A percentile compares a stretch with the other conserved stretches of the same genome.
Conservation (phyloP, 2,888 invertebrate species). For the Epinotia nisella region DNA sequence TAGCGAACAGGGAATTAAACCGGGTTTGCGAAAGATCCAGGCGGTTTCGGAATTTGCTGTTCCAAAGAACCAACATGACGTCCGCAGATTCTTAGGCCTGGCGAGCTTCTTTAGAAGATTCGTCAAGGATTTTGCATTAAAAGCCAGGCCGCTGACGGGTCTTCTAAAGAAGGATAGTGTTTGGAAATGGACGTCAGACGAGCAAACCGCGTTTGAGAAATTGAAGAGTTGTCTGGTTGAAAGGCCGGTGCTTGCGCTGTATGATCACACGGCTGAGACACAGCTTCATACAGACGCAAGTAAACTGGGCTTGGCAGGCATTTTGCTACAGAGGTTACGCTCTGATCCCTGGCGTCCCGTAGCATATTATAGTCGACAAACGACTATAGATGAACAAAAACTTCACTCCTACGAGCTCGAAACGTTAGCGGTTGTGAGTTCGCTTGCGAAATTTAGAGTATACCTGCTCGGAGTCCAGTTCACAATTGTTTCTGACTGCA, state of each 20-base stretch:
- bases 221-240: conserved; percentile 48
- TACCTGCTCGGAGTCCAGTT: neutral
- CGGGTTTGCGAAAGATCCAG: no score
- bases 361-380: conserved; percentile 4
- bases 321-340: neutral
- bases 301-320: neutral
- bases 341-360: neutral
- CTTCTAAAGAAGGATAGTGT: no score
- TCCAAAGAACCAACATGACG: no score
- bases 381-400: neutral
- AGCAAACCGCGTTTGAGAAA: conserved; percentile 45
- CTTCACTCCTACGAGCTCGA: neutral
- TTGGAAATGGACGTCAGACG: conserved; percentile 44
- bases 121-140: no score
- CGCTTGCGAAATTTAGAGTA: neutral
- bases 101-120: no score
- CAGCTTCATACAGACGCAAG: conserved; percentile 46
- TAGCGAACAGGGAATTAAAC: no score
- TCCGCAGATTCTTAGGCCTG: no score
- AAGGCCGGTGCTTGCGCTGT: neutral
- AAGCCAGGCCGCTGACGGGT: no score
- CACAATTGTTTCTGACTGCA: neutral
- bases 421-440: neutral
- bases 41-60: no score
- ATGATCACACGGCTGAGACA: conserved; percentile 46